Evolutionary conservation across 1,140 invertebrate species (phyloP), one percentile per base, ranked within the genome.

Genomic region (Gryllus bimaculatus): DNA sequence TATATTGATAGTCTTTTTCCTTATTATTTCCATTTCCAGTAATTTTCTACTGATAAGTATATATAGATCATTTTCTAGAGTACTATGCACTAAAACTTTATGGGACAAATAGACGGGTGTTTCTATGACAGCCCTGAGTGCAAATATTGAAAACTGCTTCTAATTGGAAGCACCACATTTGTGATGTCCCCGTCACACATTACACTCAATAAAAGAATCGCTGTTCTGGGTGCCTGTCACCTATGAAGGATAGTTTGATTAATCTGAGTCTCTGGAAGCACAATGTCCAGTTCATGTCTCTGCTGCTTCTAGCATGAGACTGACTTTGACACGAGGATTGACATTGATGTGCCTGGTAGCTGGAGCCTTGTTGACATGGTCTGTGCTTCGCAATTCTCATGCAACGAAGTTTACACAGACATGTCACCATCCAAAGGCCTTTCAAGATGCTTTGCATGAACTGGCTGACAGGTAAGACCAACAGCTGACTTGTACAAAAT

Each of bases 401-500:
- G 47, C 47, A n/a, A 73, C 20, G n/a, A 49, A 66, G 47, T 78
- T 78, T 54, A 78, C 78, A 15, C 78, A 73, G 8, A 78, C 78
- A 39, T 78, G 78, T 39, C 78, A 78, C 48, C 78, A 78, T 48
- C 54, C 78, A n/a, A 49, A 78, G 47, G 48, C 48, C 10, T 78
- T 78, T 47, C 78, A 78, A 73, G 78, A 78, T 1, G 73, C 48
- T 10, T 54, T 78, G 12, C 78, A 78, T 21, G 54, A 78, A 73
- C 54, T 78, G 20, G 78, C 78, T 26, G 21, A 73, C 13, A 74
- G 76, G 76, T 77, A 48, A n/a, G 13, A 8, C n/a, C 26, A 8
- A 75, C n/a, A 39, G 26, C 26, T 39, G 26, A 39, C 26, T 39
- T 39, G 26, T 39, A 39, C 5, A 39, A 39, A 39, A 2, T 5